phyloP scores from a whole-genome alignment of 1,140 invertebrate genomes.

The Bombyx mandarina region DNA sequence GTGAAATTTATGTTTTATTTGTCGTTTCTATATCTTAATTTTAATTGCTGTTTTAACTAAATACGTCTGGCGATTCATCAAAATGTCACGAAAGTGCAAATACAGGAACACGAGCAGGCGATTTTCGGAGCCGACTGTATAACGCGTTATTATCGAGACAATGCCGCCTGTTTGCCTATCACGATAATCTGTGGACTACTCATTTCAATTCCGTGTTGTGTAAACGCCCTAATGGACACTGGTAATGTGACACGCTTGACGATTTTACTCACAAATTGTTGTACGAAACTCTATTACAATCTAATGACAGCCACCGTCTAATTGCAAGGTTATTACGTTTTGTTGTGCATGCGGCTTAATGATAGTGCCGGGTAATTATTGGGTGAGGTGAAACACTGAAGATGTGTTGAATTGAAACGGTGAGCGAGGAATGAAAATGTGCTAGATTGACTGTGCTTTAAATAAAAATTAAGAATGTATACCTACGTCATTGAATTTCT shows the following conservation, averaged over 20 bases:
- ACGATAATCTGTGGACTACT: slow-evolving; percentile 67
- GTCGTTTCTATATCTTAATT: not conserved
- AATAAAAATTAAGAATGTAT: too few species aligned
- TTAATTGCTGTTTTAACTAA: not conserved
- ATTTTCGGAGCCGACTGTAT: slow-evolving; percentile 20
- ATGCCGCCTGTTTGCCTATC: slow-evolving; percentile 66
- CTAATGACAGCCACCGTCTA: slow-evolving; percentile 66
- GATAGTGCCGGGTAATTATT: slow-evolving; percentile 61
- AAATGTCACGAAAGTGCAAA: not conserved
- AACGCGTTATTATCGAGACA: slow-evolving; percentile 63
- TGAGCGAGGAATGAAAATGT: slow-evolving; percentile 23
- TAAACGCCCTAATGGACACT: slow-evolving; percentile 66
- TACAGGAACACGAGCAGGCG: not conserved
- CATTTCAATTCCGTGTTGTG: slow-evolving; percentile 69
- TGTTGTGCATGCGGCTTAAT: slow-evolving; percentile 62
- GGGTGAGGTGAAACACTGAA: slow-evolving; percentile 64
- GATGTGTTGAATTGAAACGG: slow-evolving; percentile 67
- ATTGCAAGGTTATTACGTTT: slow-evolving; percentile 67
- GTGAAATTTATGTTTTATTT: too few species aligned
- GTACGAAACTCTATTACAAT: slow-evolving; percentile 67
- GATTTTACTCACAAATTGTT: slow-evolving; percentile 68
- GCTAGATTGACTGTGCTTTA: not conserved
- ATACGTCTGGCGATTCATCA: not conserved
- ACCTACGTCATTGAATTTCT: too few species aligned
- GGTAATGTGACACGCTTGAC: slow-evolving; percentile 71